These are phyloP conservation scores for Intellagama lesueurii DNA, from an alignment of 2,797 vertebrate species.

Conservation along the genomic window DNA sequence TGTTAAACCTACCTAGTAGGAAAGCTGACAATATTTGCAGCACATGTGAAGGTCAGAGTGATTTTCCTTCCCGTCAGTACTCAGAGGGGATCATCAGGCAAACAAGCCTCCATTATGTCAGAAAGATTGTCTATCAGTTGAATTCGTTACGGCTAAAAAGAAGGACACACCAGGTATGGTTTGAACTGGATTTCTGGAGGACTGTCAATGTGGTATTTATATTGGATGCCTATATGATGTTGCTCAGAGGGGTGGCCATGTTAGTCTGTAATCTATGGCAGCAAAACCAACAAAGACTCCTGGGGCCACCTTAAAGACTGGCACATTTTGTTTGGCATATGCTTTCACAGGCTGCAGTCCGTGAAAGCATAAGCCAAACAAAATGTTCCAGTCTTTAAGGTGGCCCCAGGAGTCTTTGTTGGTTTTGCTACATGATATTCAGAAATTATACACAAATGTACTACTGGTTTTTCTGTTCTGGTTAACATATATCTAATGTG, in stretches of 20 bases:
- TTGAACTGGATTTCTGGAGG: slow-evolving; percentile 41
- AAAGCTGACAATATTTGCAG: slow-evolving; percentile 43
- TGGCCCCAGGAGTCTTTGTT: no score
- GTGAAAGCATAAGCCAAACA: no score
- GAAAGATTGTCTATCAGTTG: slow-evolving; percentile 23
- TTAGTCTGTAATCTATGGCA: no score
- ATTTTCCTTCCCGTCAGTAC: slow-evolving; percentile 32
- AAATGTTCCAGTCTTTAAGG: no score
- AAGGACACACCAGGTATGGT: background rate
- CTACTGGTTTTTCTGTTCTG: slow-evolving; percentile 23
- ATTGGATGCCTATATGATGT: slow-evolving; percentile 8
- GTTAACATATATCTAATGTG: slow-evolving; percentile 30
- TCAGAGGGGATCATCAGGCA: slow-evolving; percentile 18
- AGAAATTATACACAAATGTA: slow-evolving; percentile 13
- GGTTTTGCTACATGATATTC: no score
- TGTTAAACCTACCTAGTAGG: background rate
- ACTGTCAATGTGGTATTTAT: slow-evolving; percentile 23
- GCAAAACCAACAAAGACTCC: no score
- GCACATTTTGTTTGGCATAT: no score
- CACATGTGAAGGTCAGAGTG: background rate
- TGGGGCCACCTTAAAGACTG: no score
- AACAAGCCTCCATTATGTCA: slow-evolving; percentile 23
- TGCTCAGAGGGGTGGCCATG: slow-evolving; percentile 9
- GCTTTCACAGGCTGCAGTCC: no score
- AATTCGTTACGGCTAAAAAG: slow-evolving; percentile 16